A percentile compares a stretch with the other conserved stretches of the same genome.
Evolutionary conservation across 2,113 vertebrate genomes (phyloP).

Genomic region (Lophura nycthemera): DNA sequence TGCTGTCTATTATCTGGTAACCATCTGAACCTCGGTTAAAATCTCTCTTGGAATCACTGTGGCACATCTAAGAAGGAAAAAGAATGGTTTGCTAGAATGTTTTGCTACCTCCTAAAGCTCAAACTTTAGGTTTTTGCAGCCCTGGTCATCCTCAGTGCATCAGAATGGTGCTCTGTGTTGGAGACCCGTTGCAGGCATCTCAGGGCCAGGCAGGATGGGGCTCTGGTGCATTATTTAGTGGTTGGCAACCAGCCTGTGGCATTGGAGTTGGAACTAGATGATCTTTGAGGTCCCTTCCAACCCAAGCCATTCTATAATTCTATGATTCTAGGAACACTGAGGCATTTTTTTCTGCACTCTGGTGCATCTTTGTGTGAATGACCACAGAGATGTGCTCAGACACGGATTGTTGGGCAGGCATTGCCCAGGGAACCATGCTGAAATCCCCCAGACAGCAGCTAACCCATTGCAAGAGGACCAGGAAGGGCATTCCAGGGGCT

Average conservation of each 20-base stretch:
- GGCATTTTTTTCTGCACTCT: background rate
- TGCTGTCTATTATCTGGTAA: background rate
- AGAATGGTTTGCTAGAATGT: accelerated
- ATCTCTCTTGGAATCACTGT: background rate
- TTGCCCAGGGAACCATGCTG: background rate
- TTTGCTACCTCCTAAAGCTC: background rate
- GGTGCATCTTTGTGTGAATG: accelerated
- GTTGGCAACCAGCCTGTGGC: too few relatives aligned
- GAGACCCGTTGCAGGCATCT: background rate
- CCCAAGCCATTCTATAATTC: too few relatives aligned
- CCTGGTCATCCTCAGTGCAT: accelerated
- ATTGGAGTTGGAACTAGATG: too few relatives aligned
- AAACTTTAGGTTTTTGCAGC: background rate
- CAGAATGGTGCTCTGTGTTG: accelerated
- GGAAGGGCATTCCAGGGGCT: background rate
- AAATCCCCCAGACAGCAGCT: background rate
- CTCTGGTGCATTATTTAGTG: too few relatives aligned
- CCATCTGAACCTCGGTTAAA: background rate
- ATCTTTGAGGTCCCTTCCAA: too few relatives aligned
- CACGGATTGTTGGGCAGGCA: accelerated
- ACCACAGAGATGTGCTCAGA: background rate
- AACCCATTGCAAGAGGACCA: background rate
- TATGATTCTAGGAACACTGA: background rate
- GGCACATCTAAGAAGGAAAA: background rate
- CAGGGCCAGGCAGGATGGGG: too few relatives aligned